These are phyloP conservation scores for Tringa solitaria DNA, from an alignment of 2,113 vertebrate genomes.

Conservation along the genomic window DNA sequence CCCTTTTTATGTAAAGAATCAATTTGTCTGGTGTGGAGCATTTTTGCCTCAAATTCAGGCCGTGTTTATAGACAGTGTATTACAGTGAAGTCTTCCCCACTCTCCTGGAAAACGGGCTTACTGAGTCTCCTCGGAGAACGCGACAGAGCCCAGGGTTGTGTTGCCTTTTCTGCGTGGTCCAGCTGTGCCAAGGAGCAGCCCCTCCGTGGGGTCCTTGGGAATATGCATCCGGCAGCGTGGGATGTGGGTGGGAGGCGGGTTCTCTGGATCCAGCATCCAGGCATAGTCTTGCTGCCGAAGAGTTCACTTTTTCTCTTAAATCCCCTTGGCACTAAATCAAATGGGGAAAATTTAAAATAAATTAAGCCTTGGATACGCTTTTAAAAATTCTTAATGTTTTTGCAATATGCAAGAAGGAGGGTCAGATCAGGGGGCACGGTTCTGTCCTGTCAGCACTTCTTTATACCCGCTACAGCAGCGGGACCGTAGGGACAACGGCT, in stretches of 20 bases:
- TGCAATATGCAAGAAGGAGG: background rate
- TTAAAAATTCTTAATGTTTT: background rate
- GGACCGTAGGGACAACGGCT: background rate
- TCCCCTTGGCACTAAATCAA: background rate
- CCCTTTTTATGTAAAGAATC: background rate
- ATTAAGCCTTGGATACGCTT: rapidly evolving
- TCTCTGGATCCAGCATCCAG: rapidly evolving
- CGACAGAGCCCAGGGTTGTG: background rate
- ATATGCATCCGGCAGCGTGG: background rate
- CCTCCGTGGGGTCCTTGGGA: rapidly evolving
- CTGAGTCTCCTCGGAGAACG: background rate
- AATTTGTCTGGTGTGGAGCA: background rate
- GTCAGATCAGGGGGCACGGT: rapidly evolving
- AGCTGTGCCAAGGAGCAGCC: background rate
- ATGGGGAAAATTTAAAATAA: background rate
- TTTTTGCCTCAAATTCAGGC: background rate
- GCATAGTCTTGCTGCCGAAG: background rate
- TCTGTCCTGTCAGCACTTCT: background rate
- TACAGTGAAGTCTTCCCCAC: background rate
- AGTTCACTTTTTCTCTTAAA: background rate
- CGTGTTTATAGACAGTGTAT: background rate
- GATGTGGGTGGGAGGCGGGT: rapidly evolving
- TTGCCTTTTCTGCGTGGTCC: background rate
- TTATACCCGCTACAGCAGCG: background rate
- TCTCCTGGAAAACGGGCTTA: background rate